These are phyloP conservation scores for Augiades crinisus DNA, from an alignment of 2,888 invertebrate species.

Conservation along the genomic window DNA sequence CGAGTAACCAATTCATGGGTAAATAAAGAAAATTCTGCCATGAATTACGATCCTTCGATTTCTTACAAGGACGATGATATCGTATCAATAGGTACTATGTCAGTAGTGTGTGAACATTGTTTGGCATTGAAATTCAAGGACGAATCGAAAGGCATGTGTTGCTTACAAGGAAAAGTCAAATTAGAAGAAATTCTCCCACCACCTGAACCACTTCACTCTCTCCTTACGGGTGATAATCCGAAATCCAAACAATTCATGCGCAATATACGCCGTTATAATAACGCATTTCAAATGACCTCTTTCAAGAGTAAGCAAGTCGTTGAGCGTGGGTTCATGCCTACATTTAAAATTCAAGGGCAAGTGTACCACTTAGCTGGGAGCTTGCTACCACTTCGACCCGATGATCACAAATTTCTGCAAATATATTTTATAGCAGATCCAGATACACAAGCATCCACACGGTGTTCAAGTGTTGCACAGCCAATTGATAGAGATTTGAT, in stretches of 20 bases:
- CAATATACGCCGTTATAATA: too few relatives aligned
- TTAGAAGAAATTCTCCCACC: slow-evolving; percentile 31
- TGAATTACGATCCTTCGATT: slow-evolving; percentile 35
- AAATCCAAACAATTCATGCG: too few relatives aligned
- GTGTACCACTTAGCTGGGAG: too few relatives aligned
- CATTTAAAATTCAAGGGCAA: too few relatives aligned
- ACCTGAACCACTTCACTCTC: slow-evolving; percentile 35
- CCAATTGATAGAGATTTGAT: slow-evolving; percentile 33
- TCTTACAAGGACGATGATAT: slow-evolving; percentile 35
- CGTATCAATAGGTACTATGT: slow-evolving; percentile 36
- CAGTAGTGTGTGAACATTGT: slow-evolving; percentile 36
- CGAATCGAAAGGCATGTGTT: slow-evolving; percentile 33
- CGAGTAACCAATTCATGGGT: slow-evolving; percentile 29
- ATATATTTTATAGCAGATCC: slow-evolving; percentile 35
- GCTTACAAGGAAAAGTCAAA: slow-evolving; percentile 33
- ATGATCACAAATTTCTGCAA: slow-evolving; percentile 34
- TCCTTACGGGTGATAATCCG: slow-evolving; percentile 33
- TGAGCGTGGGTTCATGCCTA: too few relatives aligned
- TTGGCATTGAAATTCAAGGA: slow-evolving; percentile 31
- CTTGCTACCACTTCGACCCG: too few relatives aligned
- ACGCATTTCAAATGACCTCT: too few relatives aligned
- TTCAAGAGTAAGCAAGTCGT: too few relatives aligned
- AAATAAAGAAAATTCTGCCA: slow-evolving; percentile 32
- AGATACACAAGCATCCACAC: slow-evolving; percentile 33
- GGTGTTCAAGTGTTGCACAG: slow-evolving; percentile 32